Base-by-base conservation (phyloP, 2,113 vertebrate genomes). In the Dromaius novaehollandiae region DNA sequence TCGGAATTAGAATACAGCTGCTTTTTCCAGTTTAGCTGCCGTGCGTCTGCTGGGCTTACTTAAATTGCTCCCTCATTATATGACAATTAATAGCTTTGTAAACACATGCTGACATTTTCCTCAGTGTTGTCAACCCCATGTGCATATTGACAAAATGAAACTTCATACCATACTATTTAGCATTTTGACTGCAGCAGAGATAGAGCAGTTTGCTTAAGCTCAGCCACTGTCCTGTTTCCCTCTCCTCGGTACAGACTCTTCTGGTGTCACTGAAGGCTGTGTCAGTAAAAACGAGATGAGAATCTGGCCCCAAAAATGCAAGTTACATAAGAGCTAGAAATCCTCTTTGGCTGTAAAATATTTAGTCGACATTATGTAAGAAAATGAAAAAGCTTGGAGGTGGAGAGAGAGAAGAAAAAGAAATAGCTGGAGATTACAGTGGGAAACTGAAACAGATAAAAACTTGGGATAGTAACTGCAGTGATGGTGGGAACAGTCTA, bases 321-420 rank as follows among this genome's bases (percentile, higher is more conserved):
- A 95, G 84, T 93, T 96, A 80, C 32, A 16, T 95, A 95, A 95
- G 30, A 38, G 58, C 60, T 58, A 95, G 93, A 91, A 88, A 85
- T 91, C 68, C 75, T 95, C 89, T 93, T 89, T 94, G 91, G 68
- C 94, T 91, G 58, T 91, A 70, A 92, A 95, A 95, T 94, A 93
- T 93, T 96, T 96, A 91, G 95, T 91, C 64, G 3, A 44, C 55
- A 80, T 95, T 96, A 93, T 55, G 84, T 94, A 96, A 95, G 94
- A 91, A 93, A 97, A 94, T 85, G 82, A 87, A 83, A 95, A 64
- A 80, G 55, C 89, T 91, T 89, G 78, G 93, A 94, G 94, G 89
- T 89, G 76, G 84, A 91, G 87, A 88, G 91, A 68, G 89, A 87
- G 87, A 89, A 71, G 30, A 42, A 64, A 18, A 25, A 38, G 92